Evolutionary conservation across 2,113 vertebrate species (phyloP).

Genomic region (Chaetodon trifascialis): DNA sequence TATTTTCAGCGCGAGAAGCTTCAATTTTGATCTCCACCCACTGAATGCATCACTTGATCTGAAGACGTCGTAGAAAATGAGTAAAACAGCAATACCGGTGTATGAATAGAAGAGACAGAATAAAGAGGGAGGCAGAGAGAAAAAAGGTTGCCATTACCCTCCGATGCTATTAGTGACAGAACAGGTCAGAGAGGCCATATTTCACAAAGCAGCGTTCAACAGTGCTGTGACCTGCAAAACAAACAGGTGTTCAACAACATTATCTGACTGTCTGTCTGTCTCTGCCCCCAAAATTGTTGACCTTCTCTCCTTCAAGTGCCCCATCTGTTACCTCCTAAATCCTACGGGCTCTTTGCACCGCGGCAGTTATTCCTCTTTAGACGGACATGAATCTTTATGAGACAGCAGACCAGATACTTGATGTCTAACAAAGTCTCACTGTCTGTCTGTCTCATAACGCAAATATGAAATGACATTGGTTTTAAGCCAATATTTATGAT

Average conservation of each 20-base stretch:
- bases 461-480: conserved; percentile 15
- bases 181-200: conserved; percentile 47
- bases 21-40: conserved; percentile 7
- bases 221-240: conserved; percentile 39
- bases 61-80: background rate
- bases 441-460: no score
- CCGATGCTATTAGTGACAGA: conserved; percentile 32
- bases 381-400: conserved; percentile 29
- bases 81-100: background rate
- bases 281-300: conserved; percentile 39
- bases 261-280: conserved; percentile 39
- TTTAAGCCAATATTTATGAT: background rate
- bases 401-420: background rate
- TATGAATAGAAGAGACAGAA: background rate
- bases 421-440: background rate
- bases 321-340: conserved; percentile 47
- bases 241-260: conserved; percentile 63
- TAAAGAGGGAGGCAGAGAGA: background rate
- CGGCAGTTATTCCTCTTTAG: conserved; percentile 19
- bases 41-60: conserved; percentile 2
- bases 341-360: conserved; percentile 28
- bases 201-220: conserved; percentile 43
- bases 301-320: conserved; percentile 36
- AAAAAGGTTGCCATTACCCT: background rate
- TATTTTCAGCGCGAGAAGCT: conserved; percentile 27